Evolutionary conservation across 2,113 vertebrate genomes (phyloP), one percentile per base, ranked within the genome.

Genomic region (Heloderma charlesbogerti): DNA sequence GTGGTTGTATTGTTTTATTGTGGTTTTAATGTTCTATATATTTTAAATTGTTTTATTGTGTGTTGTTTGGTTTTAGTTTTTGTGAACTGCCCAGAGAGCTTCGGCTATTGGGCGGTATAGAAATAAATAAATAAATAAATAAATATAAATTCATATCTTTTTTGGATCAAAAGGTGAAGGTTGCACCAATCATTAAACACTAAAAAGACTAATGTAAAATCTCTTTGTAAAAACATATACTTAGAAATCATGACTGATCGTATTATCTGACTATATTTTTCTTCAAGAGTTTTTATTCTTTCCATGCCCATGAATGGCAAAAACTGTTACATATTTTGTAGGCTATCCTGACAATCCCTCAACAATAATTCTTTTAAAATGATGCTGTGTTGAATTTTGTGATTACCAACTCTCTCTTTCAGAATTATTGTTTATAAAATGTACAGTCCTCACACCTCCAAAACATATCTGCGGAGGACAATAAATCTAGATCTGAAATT

Each of bases 401-500:
- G 18, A 77, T 86, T 91, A 84, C 60, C 18, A 86, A 51, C 29
- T 13, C 31, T 88, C 88, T 69, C 57, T 93, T 82, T 34, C 13
- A 92, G 57, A 91, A 88, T 92, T 95, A 88, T 88, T 92, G 48
- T 79, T 92, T 80, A 85, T 71, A 67, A 67, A 72, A 37, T 89
- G 63, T 84, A 92, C 87, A 89, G 79, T 95, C 79, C 12, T 86
- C 78, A 92, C 78, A 83, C 29, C 81, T 91, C 90, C 88, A 88
- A 93, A 92, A 93, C 66, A 31, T 88, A 67, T 81, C 86, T 87
- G 88, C 18, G 80, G 81, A 82, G 71, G 12, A 92, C 93, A 94
- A 94, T 94, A 95, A 95, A 93, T 91, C 83, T 90, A 86, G 43
- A 88, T 93, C 88, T 93, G 60, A 91, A 95, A 94, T 91, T 92